Percentiles rank a stretch among this genome's conserved stretches.
phyloP scores from a whole-genome alignment of 2,113 vertebrate genomes.

The Callaeas wilsoni region DNA sequence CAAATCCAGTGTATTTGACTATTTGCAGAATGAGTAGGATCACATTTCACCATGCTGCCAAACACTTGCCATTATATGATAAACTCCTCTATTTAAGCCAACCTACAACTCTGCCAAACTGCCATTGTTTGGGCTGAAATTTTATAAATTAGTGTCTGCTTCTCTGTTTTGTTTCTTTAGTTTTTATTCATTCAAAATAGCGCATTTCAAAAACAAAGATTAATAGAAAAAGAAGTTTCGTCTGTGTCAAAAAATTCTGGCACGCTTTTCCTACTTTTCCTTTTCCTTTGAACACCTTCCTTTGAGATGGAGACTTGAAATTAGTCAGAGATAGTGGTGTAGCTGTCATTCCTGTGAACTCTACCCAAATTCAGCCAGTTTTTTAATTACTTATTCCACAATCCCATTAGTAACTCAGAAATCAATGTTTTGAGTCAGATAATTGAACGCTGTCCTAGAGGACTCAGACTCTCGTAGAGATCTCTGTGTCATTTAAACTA shows the following conservation, averaged over 20 bases:
- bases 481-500: not conserved
- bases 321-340: not conserved
- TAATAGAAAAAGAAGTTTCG: not conserved
- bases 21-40: not conserved
- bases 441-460: not conserved
- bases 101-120: not conserved
- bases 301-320: not conserved
- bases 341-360: not conserved
- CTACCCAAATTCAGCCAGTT: not conserved
- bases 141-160: not conserved
- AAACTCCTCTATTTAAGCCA: not conserved
- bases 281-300: not conserved
- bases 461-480: not conserved
- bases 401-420: not conserved
- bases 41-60: conserved; percentile 5
- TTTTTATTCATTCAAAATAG: not conserved
- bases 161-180: not conserved
- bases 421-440: not conserved
- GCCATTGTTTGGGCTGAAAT: conserved; percentile 1
- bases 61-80: not conserved
- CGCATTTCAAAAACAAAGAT: not conserved
- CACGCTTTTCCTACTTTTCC: not conserved
- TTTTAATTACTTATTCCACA: not conserved
- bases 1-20: not conserved
- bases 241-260: not conserved